A percentile compares a stretch with the other conserved stretches of the same genome.
These are phyloP conservation scores for Percopsis omiscomaycus DNA, from an alignment of 2,797 vertebrate genomes.

Conservation along the genomic window DNA sequence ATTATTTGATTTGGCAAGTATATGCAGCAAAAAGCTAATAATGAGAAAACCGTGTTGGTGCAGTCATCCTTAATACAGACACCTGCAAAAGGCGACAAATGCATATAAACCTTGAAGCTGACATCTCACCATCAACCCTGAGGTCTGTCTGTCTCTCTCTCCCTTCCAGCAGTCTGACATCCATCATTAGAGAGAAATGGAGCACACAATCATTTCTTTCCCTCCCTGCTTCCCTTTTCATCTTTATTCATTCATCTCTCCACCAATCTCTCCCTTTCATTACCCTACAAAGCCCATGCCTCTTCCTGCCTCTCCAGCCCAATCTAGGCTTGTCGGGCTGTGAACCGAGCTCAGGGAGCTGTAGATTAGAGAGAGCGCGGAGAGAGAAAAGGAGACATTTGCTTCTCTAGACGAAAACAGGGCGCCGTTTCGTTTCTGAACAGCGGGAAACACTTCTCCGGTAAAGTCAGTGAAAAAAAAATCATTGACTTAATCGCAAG, in stretches of 20 bases:
- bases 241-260: constrained; percentile 27
- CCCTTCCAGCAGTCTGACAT: constrained; percentile 41
- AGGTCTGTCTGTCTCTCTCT: constrained; percentile 23
- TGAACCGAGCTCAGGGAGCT: constrained; percentile 23
- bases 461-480: not conserved
- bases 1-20: constrained; percentile 32
- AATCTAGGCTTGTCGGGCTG: constrained; percentile 12
- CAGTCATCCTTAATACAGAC: constrained; percentile 35
- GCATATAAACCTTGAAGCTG: constrained; percentile 42
- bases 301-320: constrained; percentile 16
- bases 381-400: not conserved
- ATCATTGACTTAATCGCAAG: not conserved
- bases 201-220: constrained; percentile 14
- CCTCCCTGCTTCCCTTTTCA: constrained; percentile 27
- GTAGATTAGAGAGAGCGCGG: constrained; percentile 2
- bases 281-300: constrained; percentile 25
- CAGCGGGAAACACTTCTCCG: constrained; percentile 19
- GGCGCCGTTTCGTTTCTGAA: constrained; percentile 7
- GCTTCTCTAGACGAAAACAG: not conserved
- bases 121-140: constrained; percentile 38
- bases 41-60: constrained; percentile 15
- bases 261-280: constrained; percentile 19
- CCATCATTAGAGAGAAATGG: constrained; percentile 38
- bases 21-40: constrained; percentile 22
- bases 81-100: constrained; percentile 51